A percentile compares a stretch with the other conserved stretches of the same genome.
These are phyloP conservation scores for Brachionus asplanchnoidis DNA, from an alignment of 1,140 invertebrate species.

Conservation along the genomic window DNA sequence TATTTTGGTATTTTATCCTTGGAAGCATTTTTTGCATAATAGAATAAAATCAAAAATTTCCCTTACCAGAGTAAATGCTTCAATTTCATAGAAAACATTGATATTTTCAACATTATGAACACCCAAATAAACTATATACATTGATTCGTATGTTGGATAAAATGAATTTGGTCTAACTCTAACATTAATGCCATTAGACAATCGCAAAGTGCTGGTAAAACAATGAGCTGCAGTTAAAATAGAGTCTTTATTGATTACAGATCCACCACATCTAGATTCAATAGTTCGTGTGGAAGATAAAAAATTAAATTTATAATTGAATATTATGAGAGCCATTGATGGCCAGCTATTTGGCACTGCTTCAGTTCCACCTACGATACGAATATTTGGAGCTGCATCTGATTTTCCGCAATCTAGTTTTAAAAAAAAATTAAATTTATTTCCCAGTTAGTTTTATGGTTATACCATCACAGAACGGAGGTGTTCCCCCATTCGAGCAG, in stretches of 20 bases:
- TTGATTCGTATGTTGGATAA: not conserved
- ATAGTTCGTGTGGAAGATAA: not conserved
- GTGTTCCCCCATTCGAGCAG: not conserved
- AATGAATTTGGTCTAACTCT: not conserved
- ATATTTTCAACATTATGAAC: not conserved
- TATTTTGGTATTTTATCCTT: not conserved
- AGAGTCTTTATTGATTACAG: not conserved
- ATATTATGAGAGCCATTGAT: not conserved
- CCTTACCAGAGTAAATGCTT: not conserved
- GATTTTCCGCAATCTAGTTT: not conserved
- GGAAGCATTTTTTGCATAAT: not conserved
- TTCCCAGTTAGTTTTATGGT: too few relatives aligned
- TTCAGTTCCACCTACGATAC: constrained; percentile 14
- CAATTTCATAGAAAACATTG: not conserved
- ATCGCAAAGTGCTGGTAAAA: not conserved
- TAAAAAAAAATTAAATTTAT: too few relatives aligned
- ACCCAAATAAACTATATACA: not conserved
- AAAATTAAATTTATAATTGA: not conserved
- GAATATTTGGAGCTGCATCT: not conserved
- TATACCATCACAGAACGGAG: not conserved
- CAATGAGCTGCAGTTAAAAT: constrained; percentile 34
- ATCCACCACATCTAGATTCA: not conserved
- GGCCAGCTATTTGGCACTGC: constrained; percentile 3
- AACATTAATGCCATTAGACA: not conserved
- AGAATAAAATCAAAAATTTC: not conserved